Conservation (phyloP, 2,797 vertebrate species). For the Bradypodion pumilum region DNA sequence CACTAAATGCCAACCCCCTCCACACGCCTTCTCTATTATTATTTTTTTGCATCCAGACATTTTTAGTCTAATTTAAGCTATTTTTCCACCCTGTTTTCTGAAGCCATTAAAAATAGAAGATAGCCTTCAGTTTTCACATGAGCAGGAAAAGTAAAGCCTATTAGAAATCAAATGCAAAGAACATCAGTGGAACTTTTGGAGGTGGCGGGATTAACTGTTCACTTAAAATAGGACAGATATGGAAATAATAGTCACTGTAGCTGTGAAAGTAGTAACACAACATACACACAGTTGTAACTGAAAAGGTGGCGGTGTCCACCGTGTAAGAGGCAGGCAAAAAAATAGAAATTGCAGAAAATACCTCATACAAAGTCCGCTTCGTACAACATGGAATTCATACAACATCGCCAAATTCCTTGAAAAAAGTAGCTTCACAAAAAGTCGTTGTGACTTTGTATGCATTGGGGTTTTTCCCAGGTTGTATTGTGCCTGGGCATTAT, state of each 20-base stretch:
- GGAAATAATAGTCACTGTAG: conserved; percentile 13
- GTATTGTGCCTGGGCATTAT: too few species aligned
- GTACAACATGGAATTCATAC: too few species aligned
- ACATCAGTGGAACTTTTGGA: background rate
- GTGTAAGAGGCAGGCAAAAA: background rate
- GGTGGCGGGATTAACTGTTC: conserved; percentile 21
- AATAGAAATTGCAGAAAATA: background rate
- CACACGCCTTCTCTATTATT: background rate
- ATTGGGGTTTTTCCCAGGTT: too few species aligned
- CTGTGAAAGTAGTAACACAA: conserved; percentile 18
- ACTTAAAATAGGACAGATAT: conserved; percentile 38
- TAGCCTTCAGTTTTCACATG: conserved; percentile 29
- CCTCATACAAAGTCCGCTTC: background rate
- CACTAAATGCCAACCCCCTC: conserved; percentile 20
- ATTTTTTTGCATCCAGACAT: conserved; percentile 6
- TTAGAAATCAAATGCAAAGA: conserved; percentile 28
- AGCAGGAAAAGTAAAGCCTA: background rate
- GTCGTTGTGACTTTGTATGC: too few species aligned
- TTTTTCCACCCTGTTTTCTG: background rate
- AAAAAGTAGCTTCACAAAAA: too few species aligned
- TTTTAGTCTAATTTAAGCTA: conserved; percentile 39
- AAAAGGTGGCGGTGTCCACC: background rate
- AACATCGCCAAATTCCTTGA: too few species aligned
- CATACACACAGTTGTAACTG: background rate
- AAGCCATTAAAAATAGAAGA: conserved; percentile 34